A percentile compares a stretch with the other conserved stretches of the same genome.
phyloP scores from a whole-genome alignment of 2,888 invertebrate genomes.

The Zeuzera pyrina region DNA sequence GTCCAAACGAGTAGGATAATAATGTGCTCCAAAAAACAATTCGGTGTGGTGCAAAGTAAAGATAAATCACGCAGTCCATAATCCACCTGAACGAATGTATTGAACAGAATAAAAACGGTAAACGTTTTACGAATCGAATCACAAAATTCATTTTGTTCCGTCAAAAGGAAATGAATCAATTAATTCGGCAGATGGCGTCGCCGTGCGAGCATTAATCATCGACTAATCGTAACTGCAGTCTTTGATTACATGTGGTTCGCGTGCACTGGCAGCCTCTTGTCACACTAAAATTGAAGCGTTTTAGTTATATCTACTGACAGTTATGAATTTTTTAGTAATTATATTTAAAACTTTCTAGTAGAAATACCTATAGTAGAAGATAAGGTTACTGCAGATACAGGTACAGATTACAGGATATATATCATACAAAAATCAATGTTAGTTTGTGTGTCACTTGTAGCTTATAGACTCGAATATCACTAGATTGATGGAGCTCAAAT shows the following conservation, averaged over 20 bases:
- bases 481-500: too few species aligned
- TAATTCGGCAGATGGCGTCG: constrained; percentile 71
- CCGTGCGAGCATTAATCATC: constrained; percentile 71
- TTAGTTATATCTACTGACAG: too few species aligned
- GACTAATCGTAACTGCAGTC: constrained; percentile 72
- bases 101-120: constrained; percentile 47
- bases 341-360: too few species aligned
- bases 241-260: constrained; percentile 60
- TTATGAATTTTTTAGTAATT: too few species aligned
- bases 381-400: too few species aligned
- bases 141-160: constrained; percentile 69
- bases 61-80: constrained; percentile 51
- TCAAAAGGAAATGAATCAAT: constrained; percentile 72
- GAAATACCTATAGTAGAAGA: too few species aligned
- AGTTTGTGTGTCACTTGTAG: too few species aligned
- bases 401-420: too few species aligned
- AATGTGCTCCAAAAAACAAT: constrained; percentile 29
- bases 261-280: constrained; percentile 26
- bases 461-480: too few species aligned
- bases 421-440: too few species aligned
- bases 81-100: constrained; percentile 52
- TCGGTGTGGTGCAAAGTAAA: constrained; percentile 36
- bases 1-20: constrained; percentile 20
- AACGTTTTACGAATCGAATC: constrained; percentile 57
- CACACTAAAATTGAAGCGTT: too few species aligned